phyloP scores from a whole-genome alignment of 2,113 vertebrate genomes.

The Silurus meridionalis region DNA sequence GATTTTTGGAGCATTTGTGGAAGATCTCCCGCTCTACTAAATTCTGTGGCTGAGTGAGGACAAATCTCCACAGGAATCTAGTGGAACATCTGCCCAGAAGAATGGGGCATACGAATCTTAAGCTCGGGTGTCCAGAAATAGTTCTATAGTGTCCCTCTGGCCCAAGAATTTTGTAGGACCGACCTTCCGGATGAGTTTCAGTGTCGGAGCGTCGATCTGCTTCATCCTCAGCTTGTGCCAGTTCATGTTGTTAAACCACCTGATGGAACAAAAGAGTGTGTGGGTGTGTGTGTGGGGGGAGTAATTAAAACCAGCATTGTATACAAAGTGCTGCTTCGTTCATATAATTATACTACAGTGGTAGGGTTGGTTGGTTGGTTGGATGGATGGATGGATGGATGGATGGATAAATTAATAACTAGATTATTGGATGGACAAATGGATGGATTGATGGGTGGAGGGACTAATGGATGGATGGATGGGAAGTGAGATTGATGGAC shows the following conservation, averaged over 20 bases:
- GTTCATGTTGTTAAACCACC: slow-evolving; percentile 78
- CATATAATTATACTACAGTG: background rate
- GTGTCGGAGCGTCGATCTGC: slow-evolving; percentile 75
- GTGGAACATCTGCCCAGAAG: no score
- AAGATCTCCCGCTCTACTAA: no score
- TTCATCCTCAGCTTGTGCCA: slow-evolving; percentile 76
- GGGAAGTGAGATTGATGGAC: no score
- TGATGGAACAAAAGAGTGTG: slow-evolving; percentile 37
- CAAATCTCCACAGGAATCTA: no score
- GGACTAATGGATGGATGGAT: background rate
- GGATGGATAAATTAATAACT: background rate
- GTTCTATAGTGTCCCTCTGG: no score
- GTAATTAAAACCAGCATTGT: background rate
- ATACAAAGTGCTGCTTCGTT: background rate
- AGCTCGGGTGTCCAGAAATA: background rate
- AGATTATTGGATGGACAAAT: background rate
- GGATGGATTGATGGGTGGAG: background rate
- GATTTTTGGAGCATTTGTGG: background rate
- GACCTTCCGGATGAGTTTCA: slow-evolving; percentile 73
- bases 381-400: background rate
- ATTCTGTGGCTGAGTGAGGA: no score
- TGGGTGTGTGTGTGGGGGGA: background rate
- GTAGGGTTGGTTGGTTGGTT: background rate
- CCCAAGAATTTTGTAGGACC: slow-evolving; percentile 5
- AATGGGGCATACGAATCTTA: no score